Base-by-base conservation (phyloP, 1,140 invertebrate species). In the Hycleus phaleratus region DNA sequence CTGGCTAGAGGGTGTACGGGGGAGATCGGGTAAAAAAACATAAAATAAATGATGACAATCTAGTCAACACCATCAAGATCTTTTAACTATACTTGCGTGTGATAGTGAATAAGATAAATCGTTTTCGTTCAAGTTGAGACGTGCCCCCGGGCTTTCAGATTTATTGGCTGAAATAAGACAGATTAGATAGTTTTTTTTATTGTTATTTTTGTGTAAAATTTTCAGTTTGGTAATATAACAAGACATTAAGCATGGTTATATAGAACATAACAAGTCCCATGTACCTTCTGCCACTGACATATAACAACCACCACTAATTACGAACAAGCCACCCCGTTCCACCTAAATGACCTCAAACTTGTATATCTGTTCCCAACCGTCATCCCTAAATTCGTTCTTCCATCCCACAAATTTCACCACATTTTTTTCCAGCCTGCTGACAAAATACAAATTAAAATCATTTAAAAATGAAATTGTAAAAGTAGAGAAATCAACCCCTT, bases 231-330 rank as follows among this genome's bases (percentile, higher is more conserved):
- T 32, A 5, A 3, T 32, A 32, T 32, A 32, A 32, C 32, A 32
- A 32, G 32, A 32, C 32, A 32, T 32, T 32, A 7, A 4, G 4
- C 7, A 32, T 32, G 32, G 59, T 49, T 53, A 52, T 61, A 61
- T 60, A 18, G 18, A 61, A 65, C 64, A 65, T 65, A 61, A 58
- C 52, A 63, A 65, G 64, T 65, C 58, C 58, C 60, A 56, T 63
- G 64, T 65, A 63, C 61, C 64, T 63, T 59, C 64, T 65, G 64
- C 59, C 58, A 55, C 53, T 65, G 64, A 65, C 64, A 65, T 59
- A 53, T 56, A 60, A 65, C 61, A 65, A 59, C 61, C 51, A 55
- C 61, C 52, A 55, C 64, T 65, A 65, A 65, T 65, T 65, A 61
- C 61, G 32, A 59, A 49, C 60, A 60, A 56, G 58, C 63, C 18